Conservation (phyloP, 1,140 invertebrate species). For the Hermetia illucens region DNA sequence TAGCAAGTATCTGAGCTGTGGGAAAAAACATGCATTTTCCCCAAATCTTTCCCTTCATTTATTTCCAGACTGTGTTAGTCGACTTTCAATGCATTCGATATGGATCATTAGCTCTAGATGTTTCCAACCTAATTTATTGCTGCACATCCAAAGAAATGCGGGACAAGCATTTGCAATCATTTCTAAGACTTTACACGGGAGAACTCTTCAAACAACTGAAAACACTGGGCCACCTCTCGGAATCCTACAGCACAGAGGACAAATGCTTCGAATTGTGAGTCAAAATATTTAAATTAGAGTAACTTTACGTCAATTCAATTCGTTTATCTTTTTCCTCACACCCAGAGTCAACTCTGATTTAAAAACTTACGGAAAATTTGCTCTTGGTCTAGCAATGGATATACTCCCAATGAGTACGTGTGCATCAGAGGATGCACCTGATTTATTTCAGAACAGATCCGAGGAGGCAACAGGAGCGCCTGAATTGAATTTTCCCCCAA, state of each 20-base stretch:
- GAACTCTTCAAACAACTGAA: conserved; percentile 32
- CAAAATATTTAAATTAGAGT: no score
- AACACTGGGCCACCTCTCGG: conserved; percentile 29
- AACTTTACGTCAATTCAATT: no score
- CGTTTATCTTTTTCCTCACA: no score
- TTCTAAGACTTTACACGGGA: conserved; percentile 39
- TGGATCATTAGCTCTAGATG: conserved; percentile 50
- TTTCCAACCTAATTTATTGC: conserved; percentile 49
- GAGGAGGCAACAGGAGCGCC: conserved; percentile 17
- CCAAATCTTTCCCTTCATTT: conserved; percentile 1
- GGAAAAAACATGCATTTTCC: no score
- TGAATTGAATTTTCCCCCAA: conserved; percentile 29
- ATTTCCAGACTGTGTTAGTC: conserved; percentile 44
- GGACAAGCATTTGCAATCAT: conserved; percentile 36
- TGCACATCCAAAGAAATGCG: conserved; percentile 46
- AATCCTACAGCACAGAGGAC: conserved; percentile 29
- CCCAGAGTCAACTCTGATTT: conserved; percentile 49
- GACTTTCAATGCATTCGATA: conserved; percentile 56
- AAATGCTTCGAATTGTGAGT: conserved; percentile 42
- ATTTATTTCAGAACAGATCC: conserved; percentile 36
- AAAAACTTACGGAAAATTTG: conserved; percentile 45
- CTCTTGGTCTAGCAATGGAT: conserved; percentile 49
- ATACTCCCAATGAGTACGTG: conserved; percentile 58
- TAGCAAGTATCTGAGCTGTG: no score
- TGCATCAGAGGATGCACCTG: conserved; percentile 51